A percentile compares a stretch with the other conserved stretches of the same genome.
Evolutionary conservation across 2,113 vertebrate genomes (phyloP).

Genomic region (Pedetes capensis): DNA sequence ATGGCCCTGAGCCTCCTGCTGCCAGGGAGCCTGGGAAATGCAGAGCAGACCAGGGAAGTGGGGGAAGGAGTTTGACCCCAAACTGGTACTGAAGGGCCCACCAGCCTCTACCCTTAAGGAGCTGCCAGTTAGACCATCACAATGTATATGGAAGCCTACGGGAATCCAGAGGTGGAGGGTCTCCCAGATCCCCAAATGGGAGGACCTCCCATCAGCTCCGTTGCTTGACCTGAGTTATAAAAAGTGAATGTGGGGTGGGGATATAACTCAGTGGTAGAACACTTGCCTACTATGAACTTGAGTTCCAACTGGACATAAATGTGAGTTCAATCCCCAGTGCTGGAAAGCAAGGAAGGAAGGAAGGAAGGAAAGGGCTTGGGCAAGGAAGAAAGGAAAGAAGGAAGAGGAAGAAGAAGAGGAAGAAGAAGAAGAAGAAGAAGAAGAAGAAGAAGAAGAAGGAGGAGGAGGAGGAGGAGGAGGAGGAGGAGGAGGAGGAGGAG

Average conservation of each 20-base stretch:
- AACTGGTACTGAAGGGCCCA: rapidly evolving
- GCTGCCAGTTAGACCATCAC: not conserved
- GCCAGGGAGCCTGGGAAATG: not conserved
- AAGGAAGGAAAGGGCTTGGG: not conserved
- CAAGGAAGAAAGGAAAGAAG: no score
- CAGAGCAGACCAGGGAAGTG: not conserved
- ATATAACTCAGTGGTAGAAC: not conserved
- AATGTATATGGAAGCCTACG: not conserved
- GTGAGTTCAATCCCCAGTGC: not conserved
- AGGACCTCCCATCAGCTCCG: not conserved
- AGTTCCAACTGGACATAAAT: no score
- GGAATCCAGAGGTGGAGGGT: not conserved
- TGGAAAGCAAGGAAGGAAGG: no score
- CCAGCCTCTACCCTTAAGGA: not conserved
- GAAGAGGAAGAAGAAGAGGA: not conserved
- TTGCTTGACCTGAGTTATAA: not conserved
- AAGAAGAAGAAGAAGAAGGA: no score
- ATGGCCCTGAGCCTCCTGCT: not conserved
- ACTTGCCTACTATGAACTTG: not conserved
- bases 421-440: not conserved
- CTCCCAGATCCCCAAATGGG: not conserved
- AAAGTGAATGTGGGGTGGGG: not conserved
- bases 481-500: no score
- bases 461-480: no score
- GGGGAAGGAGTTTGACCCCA: rapidly evolving